These are phyloP conservation scores for Pseudomyrmex dendroicus DNA, from an alignment of 1,140 invertebrate genomes.

Conservation along the genomic window DNA sequence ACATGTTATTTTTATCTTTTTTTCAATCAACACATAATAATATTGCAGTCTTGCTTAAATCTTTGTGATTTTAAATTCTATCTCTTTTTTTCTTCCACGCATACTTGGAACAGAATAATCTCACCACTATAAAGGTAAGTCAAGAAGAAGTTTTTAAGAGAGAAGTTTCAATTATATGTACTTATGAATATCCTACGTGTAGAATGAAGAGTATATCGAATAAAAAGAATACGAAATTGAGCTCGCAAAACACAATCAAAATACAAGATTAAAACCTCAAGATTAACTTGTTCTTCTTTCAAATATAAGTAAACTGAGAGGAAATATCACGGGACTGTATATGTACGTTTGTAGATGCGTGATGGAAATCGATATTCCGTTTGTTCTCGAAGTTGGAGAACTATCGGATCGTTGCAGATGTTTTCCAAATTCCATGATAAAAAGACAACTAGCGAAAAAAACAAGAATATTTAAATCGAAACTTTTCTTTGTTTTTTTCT, in stretches of 20 bases:
- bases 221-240: not conserved
- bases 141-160: not conserved
- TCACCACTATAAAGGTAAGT: slow-evolving; percentile 89
- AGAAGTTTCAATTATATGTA: too few species aligned
- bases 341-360: not conserved
- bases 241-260: not conserved
- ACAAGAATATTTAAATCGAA: not conserved
- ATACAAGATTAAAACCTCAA: not conserved
- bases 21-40: not conserved
- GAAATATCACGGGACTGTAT: not conserved
- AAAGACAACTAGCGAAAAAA: not conserved
- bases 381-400: not conserved
- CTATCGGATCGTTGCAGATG: not conserved
- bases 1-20: too few species aligned
- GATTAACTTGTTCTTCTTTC: slow-evolving; percentile 13
- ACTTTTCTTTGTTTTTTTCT: not conserved
- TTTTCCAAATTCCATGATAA: slow-evolving; percentile 9
- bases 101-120: slow-evolving; percentile 86
- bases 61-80: not conserved
- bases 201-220: not conserved
- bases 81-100: slow-evolving; percentile 73
- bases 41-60: not conserved
- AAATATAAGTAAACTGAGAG: not conserved
- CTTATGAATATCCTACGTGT: not conserved
- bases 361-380: not conserved